Evolutionary conservation across 2,797 vertebrate genomes (phyloP), one percentile per base, ranked within the genome.

Genomic region (Spinibarbus caldwelli): DNA sequence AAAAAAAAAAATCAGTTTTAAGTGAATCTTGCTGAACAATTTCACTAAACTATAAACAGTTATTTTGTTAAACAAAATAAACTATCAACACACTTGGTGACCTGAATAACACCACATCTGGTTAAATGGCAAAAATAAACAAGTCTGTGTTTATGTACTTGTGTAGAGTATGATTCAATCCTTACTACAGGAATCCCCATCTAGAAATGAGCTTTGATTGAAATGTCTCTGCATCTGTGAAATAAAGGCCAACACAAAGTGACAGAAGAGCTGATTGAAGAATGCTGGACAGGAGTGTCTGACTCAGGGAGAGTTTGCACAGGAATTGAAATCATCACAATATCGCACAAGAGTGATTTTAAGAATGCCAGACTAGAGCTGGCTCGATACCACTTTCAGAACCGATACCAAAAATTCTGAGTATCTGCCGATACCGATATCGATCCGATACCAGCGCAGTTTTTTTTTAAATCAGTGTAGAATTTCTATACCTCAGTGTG

Each of bases 351-450:
- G 41, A 86, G 49, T 1, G 23, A 89, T 90, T 62, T 86, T 5
- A 80, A 54, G 83, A 90, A 90, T 89, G 84, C 31, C 26, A 79
- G 68, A 73, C 77, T n/a, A n/a, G n/a, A n/a, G n/a, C n/a, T n/a
- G n/a, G n/a, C n/a, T n/a, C n/a, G n/a, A n/a, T n/a, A n/a, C n/a
- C n/a, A n/a, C n/a, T n/a, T n/a, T n/a, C n/a, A n/a, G n/a, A n/a
- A n/a, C n/a, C n/a, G n/a, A n/a, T n/a, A n/a, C n/a, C n/a, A n/a
- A n/a, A n/a, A n/a, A n/a, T n/a, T n/a, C n/a, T n/a, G n/a, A n/a
- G n/a, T n/a, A n/a, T n/a, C n/a, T n/a, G n/a, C n/a, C n/a, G n/a
- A n/a, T n/a, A n/a, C n/a, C n/a, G n/a, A n/a, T n/a, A n/a, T n/a
- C n/a, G n/a, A n/a, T n/a, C n/a, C n/a, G n/a, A n/a, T n/a, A n/a